phyloP scores from a whole-genome alignment of 2,888 invertebrate species.

The Taenaris catops region DNA sequence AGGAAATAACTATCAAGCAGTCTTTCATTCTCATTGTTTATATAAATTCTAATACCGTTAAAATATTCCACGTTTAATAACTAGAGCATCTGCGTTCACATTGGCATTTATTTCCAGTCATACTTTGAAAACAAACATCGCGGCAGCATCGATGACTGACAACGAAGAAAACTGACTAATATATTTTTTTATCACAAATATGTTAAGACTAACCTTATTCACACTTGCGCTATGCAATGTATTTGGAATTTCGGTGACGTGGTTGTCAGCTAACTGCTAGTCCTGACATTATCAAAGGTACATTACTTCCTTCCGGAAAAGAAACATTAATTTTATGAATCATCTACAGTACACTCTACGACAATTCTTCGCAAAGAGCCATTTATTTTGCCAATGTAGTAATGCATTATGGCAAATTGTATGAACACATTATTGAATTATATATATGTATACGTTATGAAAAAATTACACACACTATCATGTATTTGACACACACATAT shows the following conservation, averaged over 20 bases:
- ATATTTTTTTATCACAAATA: constrained; percentile 15
- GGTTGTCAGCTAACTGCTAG: constrained; percentile 11
- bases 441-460: no score
- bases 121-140: constrained; percentile 25
- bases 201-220: constrained; percentile 10
- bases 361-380: no score
- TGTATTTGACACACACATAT: no score
- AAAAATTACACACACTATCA: no score
- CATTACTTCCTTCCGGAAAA: no score
- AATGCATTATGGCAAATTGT: no score
- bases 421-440: no score
- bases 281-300: constrained; percentile 18
- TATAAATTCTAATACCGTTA: constrained; percentile 16
- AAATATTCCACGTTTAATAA: constrained; percentile 20
- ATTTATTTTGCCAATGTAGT: no score
- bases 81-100: constrained; percentile 18
- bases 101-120: constrained; percentile 24
- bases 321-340: no score
- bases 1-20: constrained; percentile 10
- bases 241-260: constrained; percentile 19
- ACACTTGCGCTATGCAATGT: constrained; percentile 10
- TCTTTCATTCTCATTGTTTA: constrained; percentile 17
- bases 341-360: no score
- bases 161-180: constrained; percentile 16
- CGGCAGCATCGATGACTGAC: constrained; percentile 15